Evolutionary conservation across 92 coral and sea anemone species (phyloP).

Genomic region (Zoanthus sociatus): DNA sequence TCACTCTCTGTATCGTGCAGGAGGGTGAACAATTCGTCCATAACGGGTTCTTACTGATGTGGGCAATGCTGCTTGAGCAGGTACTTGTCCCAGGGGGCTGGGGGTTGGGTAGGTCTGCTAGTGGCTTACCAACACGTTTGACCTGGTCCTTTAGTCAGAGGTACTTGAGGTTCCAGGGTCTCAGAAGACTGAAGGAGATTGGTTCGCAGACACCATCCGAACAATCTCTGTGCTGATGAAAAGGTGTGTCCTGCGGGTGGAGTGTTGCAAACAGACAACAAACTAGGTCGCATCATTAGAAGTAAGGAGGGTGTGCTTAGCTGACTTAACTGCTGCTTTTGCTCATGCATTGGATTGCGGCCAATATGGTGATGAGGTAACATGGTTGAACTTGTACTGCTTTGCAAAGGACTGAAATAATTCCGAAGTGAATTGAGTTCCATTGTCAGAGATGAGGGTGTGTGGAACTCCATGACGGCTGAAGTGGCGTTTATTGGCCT

Average conservation of each 20-base stretch:
- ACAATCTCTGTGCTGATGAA: conserved; percentile 52
- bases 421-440: conserved; percentile 69
- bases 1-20: background rate
- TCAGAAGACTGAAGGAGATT: conserved; percentile 42
- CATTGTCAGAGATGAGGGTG: conserved; percentile 63
- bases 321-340: too few relatives aligned
- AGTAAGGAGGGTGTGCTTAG: too few relatives aligned
- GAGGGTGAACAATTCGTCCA: background rate
- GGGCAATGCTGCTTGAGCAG: background rate
- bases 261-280: conserved; percentile 61
- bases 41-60: background rate
- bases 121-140: conserved; percentile 48
- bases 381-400: too few relatives aligned
- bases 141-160: conserved; percentile 56
- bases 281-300: conserved; percentile 55
- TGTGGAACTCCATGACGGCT: conserved; percentile 57
- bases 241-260: too few relatives aligned
- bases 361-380: conserved; percentile 65
- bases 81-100: background rate
- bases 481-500: conserved; percentile 58
- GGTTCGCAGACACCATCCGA: conserved; percentile 43
- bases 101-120: background rate
- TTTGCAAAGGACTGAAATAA: conserved; percentile 58
- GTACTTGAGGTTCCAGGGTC: conserved; percentile 33
- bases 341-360: conserved; percentile 61